These are phyloP conservation scores for Ailurus styani DNA, from an alignment of 2,113 vertebrate species.

Conservation along the genomic window DNA sequence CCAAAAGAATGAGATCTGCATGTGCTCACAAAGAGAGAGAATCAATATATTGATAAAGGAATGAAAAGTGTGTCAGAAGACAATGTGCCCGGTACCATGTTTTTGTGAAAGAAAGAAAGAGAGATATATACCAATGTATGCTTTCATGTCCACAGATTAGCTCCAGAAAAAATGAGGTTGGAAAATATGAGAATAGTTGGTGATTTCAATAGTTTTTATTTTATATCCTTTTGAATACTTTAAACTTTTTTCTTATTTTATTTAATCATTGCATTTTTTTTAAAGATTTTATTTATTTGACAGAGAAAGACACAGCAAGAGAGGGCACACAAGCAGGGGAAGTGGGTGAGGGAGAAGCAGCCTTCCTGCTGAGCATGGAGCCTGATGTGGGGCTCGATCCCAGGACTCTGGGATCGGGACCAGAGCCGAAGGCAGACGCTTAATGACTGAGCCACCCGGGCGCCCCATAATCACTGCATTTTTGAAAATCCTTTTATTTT, in stretches of 20 bases:
- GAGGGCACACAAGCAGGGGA: no score
- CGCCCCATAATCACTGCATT: background rate
- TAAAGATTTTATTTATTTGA: no score
- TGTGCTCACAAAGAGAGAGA: background rate
- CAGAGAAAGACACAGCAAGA: no score
- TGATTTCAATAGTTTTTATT: background rate
- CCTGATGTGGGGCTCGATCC: no score
- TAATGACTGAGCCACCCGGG: no score
- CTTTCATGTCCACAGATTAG: background rate
- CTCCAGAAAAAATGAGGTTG: background rate
- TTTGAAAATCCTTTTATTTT: background rate
- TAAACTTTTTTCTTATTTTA: background rate
- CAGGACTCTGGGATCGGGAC: no score
- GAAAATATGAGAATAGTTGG: background rate
- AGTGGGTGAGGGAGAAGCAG: no score
- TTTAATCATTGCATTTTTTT: background rate
- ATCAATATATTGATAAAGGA: background rate
- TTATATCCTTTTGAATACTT: background rate
- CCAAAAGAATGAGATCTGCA: background rate
- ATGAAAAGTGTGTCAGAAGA: background rate
- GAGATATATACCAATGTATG: background rate
- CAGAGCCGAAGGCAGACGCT: no score
- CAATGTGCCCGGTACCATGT: background rate
- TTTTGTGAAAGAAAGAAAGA: background rate
- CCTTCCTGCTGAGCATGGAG: no score